Evolutionary conservation across 2,113 vertebrate species (phyloP), one percentile per base, ranked within the genome.

Genomic region (Illadopsis cleaveri): DNA sequence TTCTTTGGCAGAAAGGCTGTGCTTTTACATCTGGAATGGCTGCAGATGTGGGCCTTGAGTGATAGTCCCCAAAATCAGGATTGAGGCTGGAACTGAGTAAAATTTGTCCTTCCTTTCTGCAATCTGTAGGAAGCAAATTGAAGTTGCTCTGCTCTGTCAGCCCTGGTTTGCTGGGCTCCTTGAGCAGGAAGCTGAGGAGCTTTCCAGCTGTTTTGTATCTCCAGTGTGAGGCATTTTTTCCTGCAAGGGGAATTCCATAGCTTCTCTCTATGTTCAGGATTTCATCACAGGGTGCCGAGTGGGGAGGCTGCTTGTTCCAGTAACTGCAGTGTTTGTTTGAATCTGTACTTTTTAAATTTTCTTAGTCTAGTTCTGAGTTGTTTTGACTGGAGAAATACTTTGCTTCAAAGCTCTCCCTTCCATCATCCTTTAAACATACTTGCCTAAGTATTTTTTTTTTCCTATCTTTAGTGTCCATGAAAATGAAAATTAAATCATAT

Each of bases 131-230:
- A 50, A 73, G 47, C 15, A 50, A 56, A 50, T 75, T 10, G 38
- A 69, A 57, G 47, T 33, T 78, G 10, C 64, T 70, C 17, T 78
- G 50, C 42, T 92, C 58, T 47, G 9, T 50, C 68, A 70, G 68
- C 60, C 51, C 33, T 0, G 4, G 8, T 70, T 48, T 75, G 76
- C 76, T 28, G 68, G 11, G 30, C 79, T 93, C 87, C 86, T 90
- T 81, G 91, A 56, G 71, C 71, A 62, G 80, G 64, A 83, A 77
- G 88, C 93, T 92, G 71, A 83, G 56, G 56, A 60, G 76, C 56
- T 90, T 86, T 89, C 89, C 96, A 96, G 94, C 86, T 97, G 91
- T 54, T 93, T 68, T 84, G 30, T 73, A 51, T 95, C 94, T 95
- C 56, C 0, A 0, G 3, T 47, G 15, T 58, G 82, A 92, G 80